phyloP scores from a whole-genome alignment of 2,113 vertebrate genomes.

The Anguilla japonica region DNA sequence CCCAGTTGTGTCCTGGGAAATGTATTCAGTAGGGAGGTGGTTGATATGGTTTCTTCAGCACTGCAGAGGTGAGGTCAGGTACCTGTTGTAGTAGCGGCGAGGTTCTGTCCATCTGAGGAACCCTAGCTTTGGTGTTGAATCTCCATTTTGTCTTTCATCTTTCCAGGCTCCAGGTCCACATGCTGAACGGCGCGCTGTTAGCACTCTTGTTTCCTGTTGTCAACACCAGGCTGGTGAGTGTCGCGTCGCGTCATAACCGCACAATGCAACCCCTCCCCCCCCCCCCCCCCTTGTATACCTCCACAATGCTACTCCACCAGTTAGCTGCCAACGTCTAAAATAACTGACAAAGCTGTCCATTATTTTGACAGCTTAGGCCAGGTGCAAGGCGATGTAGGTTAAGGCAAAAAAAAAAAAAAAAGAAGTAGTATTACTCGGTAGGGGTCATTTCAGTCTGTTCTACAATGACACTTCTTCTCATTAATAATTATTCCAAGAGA shows the following conservation, averaged over 20 bases:
- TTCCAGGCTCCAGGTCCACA: conserved; percentile 79
- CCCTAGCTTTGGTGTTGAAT: not conserved
- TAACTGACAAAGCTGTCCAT: not conserved
- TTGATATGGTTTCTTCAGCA: too few species aligned
- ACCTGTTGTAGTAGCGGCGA: too few species aligned
- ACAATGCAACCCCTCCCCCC: not conserved
- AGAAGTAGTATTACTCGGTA: too few species aligned
- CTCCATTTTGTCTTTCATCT: conserved; percentile 20
- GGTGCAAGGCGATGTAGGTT: not conserved
- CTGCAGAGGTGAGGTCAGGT: too few species aligned
- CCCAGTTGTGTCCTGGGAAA: too few species aligned
- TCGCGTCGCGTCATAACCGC: too few species aligned
- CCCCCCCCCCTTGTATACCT: not conserved
- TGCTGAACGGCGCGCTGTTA: conserved; percentile 80
- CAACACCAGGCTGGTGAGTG: conserved; percentile 82
- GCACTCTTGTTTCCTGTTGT: conserved; percentile 80
- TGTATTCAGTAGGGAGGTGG: too few species aligned
- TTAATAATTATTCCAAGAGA: too few species aligned
- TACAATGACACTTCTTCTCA: too few species aligned
- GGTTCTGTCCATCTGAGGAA: too few species aligned
- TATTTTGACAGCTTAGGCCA: not conserved
- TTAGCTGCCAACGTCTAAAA: not conserved
- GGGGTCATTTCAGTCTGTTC: too few species aligned
- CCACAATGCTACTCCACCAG: not conserved
- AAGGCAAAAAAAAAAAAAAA: not conserved